These are phyloP conservation scores for Nasonovia ribisnigri DNA, from an alignment of 2,888 invertebrate species.

Conservation along the genomic window DNA sequence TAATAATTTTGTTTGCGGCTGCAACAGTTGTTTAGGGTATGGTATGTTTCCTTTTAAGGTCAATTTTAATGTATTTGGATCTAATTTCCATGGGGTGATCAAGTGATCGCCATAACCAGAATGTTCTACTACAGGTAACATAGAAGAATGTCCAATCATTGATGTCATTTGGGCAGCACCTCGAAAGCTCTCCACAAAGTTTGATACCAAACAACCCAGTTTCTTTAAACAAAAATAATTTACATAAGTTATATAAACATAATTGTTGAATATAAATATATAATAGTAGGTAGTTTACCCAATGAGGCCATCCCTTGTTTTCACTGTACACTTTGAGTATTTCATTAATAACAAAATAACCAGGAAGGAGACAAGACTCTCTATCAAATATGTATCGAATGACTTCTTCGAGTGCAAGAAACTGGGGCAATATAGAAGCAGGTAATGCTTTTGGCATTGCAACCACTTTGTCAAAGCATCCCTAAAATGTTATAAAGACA, in stretches of 20 bases:
- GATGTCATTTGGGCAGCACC: constrained; percentile 96
- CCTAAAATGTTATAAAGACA: constrained; percentile 72
- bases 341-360: constrained; percentile 95
- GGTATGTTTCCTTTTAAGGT: constrained; percentile 82
- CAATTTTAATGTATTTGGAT: constrained; percentile 83
- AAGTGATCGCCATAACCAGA: constrained; percentile 91
- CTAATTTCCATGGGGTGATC: constrained; percentile 93
- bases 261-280: background rate
- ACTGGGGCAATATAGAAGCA: constrained; percentile 84
- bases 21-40: constrained; percentile 87
- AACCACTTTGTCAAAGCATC: constrained; percentile 89
- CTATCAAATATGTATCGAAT: constrained; percentile 92
- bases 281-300: constrained; percentile 75
- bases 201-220: constrained; percentile 85
- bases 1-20: constrained; percentile 89
- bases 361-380: constrained; percentile 90
- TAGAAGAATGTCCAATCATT: constrained; percentile 88
- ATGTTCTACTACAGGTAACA: constrained; percentile 95
- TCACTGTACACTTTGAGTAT: constrained; percentile 90
- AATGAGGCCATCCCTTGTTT: constrained; percentile 88
- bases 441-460: constrained; percentile 84
- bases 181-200: constrained; percentile 93
- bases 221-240: constrained; percentile 73
- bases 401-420: constrained; percentile 84
- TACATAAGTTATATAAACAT: background rate